Percentiles rank a stretch among this genome's conserved stretches.
phyloP scores from a whole-genome alignment of 2,797 vertebrate genomes.

The Pseudochirops corinnae region DNA sequence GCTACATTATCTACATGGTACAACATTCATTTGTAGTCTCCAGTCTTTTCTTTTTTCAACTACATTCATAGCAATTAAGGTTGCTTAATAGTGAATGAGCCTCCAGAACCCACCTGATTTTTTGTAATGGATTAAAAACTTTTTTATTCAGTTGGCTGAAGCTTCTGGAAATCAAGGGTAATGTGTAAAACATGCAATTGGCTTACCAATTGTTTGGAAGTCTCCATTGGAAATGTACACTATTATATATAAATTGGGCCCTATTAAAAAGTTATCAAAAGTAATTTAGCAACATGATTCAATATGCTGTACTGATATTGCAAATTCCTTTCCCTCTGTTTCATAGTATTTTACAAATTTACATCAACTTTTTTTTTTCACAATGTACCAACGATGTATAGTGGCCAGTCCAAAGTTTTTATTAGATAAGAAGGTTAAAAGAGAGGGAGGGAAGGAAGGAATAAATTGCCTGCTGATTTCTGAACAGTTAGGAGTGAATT shows the following conservation, averaged over 20 bases:
- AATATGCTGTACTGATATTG: slow-evolving; percentile 20
- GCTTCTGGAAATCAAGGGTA: slow-evolving; percentile 54
- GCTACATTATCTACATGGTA: slow-evolving; percentile 35
- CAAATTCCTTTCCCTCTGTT: not conserved
- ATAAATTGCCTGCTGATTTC: slow-evolving; percentile 11
- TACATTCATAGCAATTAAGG: slow-evolving; percentile 61
- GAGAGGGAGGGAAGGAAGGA: not conserved
- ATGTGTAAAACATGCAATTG: slow-evolving; percentile 48
- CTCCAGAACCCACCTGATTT: slow-evolving; percentile 51
- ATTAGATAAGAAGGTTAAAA: slow-evolving; percentile 11
- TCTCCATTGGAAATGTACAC: slow-evolving; percentile 28
- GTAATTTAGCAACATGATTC: slow-evolving; percentile 24
- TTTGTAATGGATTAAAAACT: slow-evolving; percentile 55
- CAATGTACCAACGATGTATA: slow-evolving; percentile 12
- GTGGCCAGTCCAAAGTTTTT: not conserved
- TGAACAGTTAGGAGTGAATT: not conserved
- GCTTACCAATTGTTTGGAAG: slow-evolving; percentile 20
- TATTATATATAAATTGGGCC: slow-evolving; percentile 26
- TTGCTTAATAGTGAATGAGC: slow-evolving; percentile 41
- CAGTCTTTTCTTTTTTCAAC: not conserved
- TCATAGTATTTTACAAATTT: slow-evolving; percentile 21
- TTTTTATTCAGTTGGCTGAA: slow-evolving; percentile 51
- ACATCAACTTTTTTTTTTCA: not conserved
- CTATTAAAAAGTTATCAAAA: slow-evolving; percentile 30
- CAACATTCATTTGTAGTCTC: not conserved